Evolutionary conservation across 1,140 invertebrate genomes (phyloP), one percentile per base, ranked within the genome.

Genomic region (Drosophila chauvacae): DNA sequence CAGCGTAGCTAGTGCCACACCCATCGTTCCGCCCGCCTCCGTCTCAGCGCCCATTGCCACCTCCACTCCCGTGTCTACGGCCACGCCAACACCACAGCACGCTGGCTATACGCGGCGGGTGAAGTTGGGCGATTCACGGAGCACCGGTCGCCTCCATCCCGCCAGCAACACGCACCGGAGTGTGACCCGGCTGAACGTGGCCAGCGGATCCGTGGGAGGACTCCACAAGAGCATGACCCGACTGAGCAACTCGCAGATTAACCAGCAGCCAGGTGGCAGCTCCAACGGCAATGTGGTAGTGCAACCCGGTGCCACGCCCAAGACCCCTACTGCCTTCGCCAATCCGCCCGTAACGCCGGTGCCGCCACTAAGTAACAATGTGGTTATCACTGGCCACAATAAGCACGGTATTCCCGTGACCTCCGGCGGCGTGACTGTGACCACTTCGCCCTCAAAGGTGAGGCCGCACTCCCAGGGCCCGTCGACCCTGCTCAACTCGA

Each of bases 161-260:
- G 94, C 95, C 14, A 94, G 95, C 44, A 95, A 95, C 77, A 95
- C 95, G 28, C 95, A 96, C 83, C 92, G 96, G 37, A 96, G 95
- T 90, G 96, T 96, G 95, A 96, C 96, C 0, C 93, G 95, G 18
- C 93, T 96, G 9, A 96, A 96, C 92, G 94, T 96, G 76, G 95
- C 94, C 56, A 94, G 94, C 41, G 95, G 96, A 20, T 96, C 96
- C 7, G 95, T 96, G 18, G 95, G 95, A 11, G 96, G 96, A n/a
- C 93, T 96, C 2, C 96, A 96, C 88, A 96, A 96, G 88, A 96
- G 96, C 87, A 96, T 96, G 96, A 96, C 96, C n/a, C 94, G 96
- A 42, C 92, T 96, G 44, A 96, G 95, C 69, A 96, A 95, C 10
- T 96, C 95, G 56, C 95, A 96, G 84, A 95, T 96, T 62, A 94